Conservation (phyloP, 2,888 invertebrate species). For the Junonia oenone region DNA sequence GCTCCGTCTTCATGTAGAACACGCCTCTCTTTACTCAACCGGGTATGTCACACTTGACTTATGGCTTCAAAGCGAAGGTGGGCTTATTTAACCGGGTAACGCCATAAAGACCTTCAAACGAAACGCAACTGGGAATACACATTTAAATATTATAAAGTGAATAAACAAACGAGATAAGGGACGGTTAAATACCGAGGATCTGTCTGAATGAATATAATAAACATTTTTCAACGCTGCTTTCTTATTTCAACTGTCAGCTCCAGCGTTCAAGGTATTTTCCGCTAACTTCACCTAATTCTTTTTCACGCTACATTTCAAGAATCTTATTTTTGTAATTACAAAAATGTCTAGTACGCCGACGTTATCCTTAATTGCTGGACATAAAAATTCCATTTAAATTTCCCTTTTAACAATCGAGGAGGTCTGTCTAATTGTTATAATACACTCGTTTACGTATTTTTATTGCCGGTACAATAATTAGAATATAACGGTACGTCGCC, state of each 20-base stretch:
- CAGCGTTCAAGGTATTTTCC: slow-evolving; percentile 62
- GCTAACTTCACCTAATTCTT: slow-evolving; percentile 72
- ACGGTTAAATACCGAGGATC: background rate
- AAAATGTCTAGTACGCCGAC: slow-evolving; percentile 78
- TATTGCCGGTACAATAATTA: slow-evolving; percentile 78
- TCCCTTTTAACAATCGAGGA: slow-evolving; percentile 78
- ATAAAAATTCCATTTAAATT: slow-evolving; percentile 81
- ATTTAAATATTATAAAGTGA: background rate
- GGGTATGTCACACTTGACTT: slow-evolving; percentile 18
- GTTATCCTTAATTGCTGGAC: slow-evolving; percentile 80
- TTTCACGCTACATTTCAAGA: slow-evolving; percentile 80
- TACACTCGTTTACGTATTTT: slow-evolving; percentile 80
- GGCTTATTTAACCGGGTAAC: background rate
- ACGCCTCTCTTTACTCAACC: slow-evolving; percentile 37
- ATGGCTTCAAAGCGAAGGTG: background rate
- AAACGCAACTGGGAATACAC: background rate
- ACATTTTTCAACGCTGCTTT: slow-evolving; percentile 30
- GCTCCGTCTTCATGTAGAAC: slow-evolving; percentile 57
- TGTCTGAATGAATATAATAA: slow-evolving; percentile 10
- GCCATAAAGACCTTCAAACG: background rate
- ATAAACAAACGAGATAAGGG: background rate
- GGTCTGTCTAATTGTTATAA: slow-evolving; percentile 79
- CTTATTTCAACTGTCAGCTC: slow-evolving; percentile 60
- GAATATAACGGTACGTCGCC: slow-evolving; percentile 72
- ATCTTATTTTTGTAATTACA: slow-evolving; percentile 81